Evolutionary conservation across 1,140 invertebrate genomes (phyloP), one percentile per base, ranked within the genome.

Genomic region (Drosophila truncata): DNA sequence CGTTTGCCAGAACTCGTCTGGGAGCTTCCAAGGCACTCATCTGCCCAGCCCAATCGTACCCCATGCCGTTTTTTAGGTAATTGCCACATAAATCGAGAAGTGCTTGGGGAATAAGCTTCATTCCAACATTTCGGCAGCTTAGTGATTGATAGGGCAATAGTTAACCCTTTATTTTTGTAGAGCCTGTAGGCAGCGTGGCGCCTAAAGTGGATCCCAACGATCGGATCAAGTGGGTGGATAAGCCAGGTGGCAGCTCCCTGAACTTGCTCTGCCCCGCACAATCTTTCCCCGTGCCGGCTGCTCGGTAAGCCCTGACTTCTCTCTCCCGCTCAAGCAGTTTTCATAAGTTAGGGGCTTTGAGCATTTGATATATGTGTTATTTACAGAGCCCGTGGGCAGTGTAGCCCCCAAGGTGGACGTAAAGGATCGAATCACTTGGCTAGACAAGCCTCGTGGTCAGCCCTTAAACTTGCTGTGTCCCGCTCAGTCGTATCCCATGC

Each of bases 161-260:
- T n/a, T 57, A 9, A 35, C 49, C 18, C n/a, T 29, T 7, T 57
- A 27, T 31, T 66, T 14, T 77, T 74, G 35, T 93, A 97, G 96
- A 97, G 91, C 96, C 96, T 25, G 95, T 97, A 74, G 95, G 95
- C 86, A 95, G 95, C 80, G 96, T 96, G 66, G 94, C 95, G 42
- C 96, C 96, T 35, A 96, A 96, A 93, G 95, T 97, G 85, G 96
- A 95, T 64, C 95, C 95, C 49, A 95, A 95, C 60, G 95, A 96
- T 90, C 93, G 81, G 37, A 79, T 91, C 6, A 76, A 88, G 50
- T 91, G 85, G 87, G 71, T 92, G 2, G 81, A 91, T 60, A 88
- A 66, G 9, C 76, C 77, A 2, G 52, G 33, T 10, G 79, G 52
- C 35, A 59, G 29, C 20, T 93, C 91, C 41, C 57, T 93, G 14